Evolutionary conservation across 2,888 invertebrate species (phyloP).

Genomic region (Ochropleura plecta): DNA sequence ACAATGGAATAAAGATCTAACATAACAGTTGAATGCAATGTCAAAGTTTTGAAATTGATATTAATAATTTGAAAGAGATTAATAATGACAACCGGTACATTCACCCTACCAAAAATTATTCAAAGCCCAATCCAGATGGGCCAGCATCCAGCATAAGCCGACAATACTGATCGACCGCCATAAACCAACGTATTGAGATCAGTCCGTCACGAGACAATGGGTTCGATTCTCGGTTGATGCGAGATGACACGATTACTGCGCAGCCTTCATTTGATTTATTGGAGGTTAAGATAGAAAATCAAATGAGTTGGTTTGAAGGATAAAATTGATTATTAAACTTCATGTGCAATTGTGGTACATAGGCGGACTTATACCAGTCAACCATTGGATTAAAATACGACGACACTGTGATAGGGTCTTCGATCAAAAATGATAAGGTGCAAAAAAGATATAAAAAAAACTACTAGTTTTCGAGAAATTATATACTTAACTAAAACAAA

Average conservation of each 20-base stretch:
- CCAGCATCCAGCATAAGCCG: conserved; percentile 78
- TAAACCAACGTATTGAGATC: conserved; percentile 87
- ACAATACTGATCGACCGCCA: conserved; percentile 89
- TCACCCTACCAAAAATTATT: conserved; percentile 75
- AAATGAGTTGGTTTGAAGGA: conserved; percentile 9
- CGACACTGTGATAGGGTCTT: no score
- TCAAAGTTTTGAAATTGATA: neutral
- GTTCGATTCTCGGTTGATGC: conserved; percentile 81
- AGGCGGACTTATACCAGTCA: no score
- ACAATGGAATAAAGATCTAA: neutral
- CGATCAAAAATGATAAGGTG: no score
- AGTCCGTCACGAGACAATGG: conserved; percentile 86
- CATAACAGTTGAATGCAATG: neutral
- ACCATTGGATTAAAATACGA: no score
- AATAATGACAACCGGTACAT: conserved; percentile 34
- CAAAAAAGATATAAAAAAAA: no score
- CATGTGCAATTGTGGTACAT: no score
- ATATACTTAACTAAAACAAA: no score
- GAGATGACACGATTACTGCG: conserved; percentile 79
- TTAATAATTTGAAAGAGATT: neutral
- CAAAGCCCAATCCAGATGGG: conserved; percentile 79
- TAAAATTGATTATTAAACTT: neutral
- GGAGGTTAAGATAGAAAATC: conserved; percentile 6
- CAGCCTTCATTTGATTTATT: conserved; percentile 60
- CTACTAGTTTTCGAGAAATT: no score